A percentile compares a stretch with the other conserved stretches of the same genome.
Evolutionary conservation across 92 coral and sea anemone genomes (phyloP).

Genomic region (Heteractis magnifica): DNA sequence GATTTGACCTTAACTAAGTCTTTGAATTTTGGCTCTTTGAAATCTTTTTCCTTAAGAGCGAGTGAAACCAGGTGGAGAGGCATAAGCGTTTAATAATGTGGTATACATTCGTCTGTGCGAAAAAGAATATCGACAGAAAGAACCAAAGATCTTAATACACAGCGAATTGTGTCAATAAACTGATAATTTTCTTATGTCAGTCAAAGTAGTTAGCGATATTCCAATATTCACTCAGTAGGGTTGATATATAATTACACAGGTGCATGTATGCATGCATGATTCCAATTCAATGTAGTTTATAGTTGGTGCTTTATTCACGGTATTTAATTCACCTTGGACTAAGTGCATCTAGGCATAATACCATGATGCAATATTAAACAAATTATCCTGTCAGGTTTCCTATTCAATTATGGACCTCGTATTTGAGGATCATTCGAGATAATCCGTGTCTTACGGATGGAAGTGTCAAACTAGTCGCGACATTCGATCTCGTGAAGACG

Average conservation of each 20-base stretch:
- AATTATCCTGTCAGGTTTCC: slow-evolving; percentile 21
- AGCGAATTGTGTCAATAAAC: neutral
- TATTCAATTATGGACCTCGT: neutral
- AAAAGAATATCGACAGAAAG: too few species aligned
- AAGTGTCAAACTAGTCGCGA: slow-evolving; percentile 12
- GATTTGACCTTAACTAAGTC: too few species aligned
- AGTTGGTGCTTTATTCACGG: slow-evolving; percentile 6
- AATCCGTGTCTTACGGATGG: slow-evolving; percentile 13
- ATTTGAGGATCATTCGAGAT: slow-evolving; percentile 17
- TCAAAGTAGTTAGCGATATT: neutral
- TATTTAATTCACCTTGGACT: slow-evolving; percentile 27
- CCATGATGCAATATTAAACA: slow-evolving; percentile 22
- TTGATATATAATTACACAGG: slow-evolving; percentile 1
- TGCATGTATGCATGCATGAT: neutral
- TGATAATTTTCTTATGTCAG: neutral
- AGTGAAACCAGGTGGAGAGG: slow-evolving; percentile 13
- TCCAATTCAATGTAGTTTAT: neutral
- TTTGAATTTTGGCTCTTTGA: too few species aligned
- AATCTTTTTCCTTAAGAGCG: slow-evolving; percentile 15
- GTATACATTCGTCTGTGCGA: too few species aligned
- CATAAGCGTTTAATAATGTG: too few species aligned
- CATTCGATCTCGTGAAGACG: slow-evolving; percentile 24
- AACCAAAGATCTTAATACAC: too few species aligned
- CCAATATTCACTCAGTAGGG: slow-evolving; percentile 5
- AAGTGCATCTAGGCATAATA: slow-evolving; percentile 21